These are phyloP conservation scores for Anolis carolinensis DNA, from an alignment of 2,113 vertebrate genomes.

Conservation along the genomic window DNA sequence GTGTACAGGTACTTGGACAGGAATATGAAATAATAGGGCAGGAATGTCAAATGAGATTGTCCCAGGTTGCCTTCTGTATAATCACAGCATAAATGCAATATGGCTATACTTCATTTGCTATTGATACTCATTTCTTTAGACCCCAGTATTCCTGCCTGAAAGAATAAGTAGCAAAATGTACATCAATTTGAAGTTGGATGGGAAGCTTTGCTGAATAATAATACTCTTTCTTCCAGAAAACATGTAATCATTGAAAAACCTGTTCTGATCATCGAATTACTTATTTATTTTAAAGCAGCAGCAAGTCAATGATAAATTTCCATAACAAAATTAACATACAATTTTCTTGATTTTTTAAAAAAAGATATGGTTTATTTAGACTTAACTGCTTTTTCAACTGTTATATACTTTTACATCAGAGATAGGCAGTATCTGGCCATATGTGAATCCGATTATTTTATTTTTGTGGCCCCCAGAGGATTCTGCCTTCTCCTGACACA, in stretches of 20 bases:
- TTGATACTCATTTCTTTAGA: neutral
- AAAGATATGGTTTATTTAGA: neutral
- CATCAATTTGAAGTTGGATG: neutral
- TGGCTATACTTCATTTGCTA: neutral
- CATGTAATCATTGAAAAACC: neutral
- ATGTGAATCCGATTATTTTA: too few relatives aligned
- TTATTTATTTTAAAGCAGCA: neutral
- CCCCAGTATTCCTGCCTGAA: neutral
- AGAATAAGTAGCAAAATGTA: neutral
- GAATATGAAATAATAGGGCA: neutral
- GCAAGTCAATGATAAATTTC: neutral
- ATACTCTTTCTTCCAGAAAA: neutral
- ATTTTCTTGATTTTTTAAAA: neutral
- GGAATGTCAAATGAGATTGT: neutral
- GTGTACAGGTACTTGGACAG: constrained; percentile 85
- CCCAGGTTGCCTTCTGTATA: neutral
- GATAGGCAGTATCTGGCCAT: too few relatives aligned
- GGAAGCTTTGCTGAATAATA: neutral
- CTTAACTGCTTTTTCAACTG: too few relatives aligned
- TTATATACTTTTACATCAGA: too few relatives aligned
- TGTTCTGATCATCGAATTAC: neutral
- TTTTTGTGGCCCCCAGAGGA: too few relatives aligned
- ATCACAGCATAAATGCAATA: neutral
- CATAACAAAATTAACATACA: neutral
- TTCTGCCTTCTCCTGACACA: too few relatives aligned